These are phyloP conservation scores for Caprella mutica DNA, from an alignment of 2,888 invertebrate species.

Conservation along the genomic window DNA sequence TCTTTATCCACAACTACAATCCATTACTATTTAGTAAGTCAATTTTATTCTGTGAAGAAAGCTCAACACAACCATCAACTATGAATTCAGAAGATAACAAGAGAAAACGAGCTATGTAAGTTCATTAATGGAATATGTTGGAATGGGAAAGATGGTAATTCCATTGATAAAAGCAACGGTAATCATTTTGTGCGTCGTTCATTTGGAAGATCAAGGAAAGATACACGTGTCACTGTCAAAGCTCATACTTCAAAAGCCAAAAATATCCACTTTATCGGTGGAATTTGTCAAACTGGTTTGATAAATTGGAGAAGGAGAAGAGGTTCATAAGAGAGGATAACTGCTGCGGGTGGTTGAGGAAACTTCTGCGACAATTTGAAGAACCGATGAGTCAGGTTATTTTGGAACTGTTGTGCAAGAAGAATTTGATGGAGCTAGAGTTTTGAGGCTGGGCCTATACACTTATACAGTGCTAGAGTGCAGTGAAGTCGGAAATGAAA, in stretches of 20 bases:
- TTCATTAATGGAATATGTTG: slow-evolving; percentile 5
- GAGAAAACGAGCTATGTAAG: slow-evolving; percentile 5
- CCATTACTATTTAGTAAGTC: slow-evolving; percentile 1
- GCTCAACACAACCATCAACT: not conserved
- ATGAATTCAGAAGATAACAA: slow-evolving; percentile 12
- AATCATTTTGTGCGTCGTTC: slow-evolving; percentile 10
- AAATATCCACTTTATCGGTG: slow-evolving; percentile 11
- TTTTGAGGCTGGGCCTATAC: slow-evolving; percentile 4
- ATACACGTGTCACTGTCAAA: slow-evolving; percentile 4
- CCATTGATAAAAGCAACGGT: slow-evolving; percentile 11
- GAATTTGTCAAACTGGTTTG: slow-evolving; percentile 10
- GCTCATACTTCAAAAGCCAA: slow-evolving; percentile 2
- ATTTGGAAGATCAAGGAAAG: slow-evolving; percentile 1
- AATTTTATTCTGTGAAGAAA: slow-evolving; percentile 9
- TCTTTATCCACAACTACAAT: slow-evolving; percentile 8
- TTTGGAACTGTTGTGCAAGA: slow-evolving; percentile 9
- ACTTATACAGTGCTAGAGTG: slow-evolving; percentile 14
- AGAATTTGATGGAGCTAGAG: slow-evolving; percentile 4
- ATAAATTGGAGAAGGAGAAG: slow-evolving; percentile 13
- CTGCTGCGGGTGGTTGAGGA: slow-evolving; percentile 3
- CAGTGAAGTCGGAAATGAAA: slow-evolving; percentile 5
- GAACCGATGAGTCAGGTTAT: slow-evolving; percentile 9
- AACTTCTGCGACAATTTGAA: slow-evolving; percentile 5
- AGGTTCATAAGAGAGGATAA: slow-evolving; percentile 9
- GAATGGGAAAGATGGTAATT: slow-evolving; percentile 11